Percentiles rank a stretch among this genome's conserved stretches.
Conservation (phyloP, 92 coral and sea anemone species). For the Palythoa grandiflora region DNA sequence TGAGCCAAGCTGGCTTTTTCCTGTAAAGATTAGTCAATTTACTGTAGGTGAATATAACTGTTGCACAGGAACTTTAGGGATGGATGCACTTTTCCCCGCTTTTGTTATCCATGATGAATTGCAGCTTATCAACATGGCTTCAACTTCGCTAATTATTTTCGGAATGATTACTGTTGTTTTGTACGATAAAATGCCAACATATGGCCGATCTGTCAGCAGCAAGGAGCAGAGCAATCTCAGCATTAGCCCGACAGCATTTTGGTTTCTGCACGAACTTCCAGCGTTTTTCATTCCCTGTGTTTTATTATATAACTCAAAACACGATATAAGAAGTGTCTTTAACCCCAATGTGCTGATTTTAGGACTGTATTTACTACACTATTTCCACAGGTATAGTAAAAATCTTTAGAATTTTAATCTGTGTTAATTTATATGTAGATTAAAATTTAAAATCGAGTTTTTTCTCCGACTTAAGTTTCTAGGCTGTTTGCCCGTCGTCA, state of each 20-base stretch:
- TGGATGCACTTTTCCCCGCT: conserved; percentile 50
- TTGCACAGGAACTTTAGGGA: neutral
- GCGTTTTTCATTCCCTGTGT: conserved; percentile 80
- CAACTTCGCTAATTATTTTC: conserved; percentile 59
- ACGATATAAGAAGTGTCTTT: conserved; percentile 50
- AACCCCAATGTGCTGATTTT: conserved; percentile 79
- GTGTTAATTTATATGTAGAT: no score
- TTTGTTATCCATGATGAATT: conserved; percentile 59
- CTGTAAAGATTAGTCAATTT: no score
- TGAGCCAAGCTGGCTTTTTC: no score
- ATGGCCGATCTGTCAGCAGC: conserved; percentile 67
- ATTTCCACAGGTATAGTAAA: conserved; percentile 76
- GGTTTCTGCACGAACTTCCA: conserved; percentile 89
- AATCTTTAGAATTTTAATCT: no score
- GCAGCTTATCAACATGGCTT: conserved; percentile 65
- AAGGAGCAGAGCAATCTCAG: conserved; percentile 50
- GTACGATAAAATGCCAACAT: conserved; percentile 70
- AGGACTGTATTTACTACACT: conserved; percentile 72
- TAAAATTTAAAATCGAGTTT: no score
- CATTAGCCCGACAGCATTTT: conserved; percentile 72
- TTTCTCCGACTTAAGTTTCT: no score
- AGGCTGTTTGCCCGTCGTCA: no score
- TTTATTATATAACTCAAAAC: conserved; percentile 53
- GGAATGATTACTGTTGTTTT: conserved; percentile 61
- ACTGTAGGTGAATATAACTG: neutral